Evolutionary conservation across 2,113 vertebrate species (phyloP), one percentile per base, ranked within the genome.

Genomic region (Siniperca knerii): DNA sequence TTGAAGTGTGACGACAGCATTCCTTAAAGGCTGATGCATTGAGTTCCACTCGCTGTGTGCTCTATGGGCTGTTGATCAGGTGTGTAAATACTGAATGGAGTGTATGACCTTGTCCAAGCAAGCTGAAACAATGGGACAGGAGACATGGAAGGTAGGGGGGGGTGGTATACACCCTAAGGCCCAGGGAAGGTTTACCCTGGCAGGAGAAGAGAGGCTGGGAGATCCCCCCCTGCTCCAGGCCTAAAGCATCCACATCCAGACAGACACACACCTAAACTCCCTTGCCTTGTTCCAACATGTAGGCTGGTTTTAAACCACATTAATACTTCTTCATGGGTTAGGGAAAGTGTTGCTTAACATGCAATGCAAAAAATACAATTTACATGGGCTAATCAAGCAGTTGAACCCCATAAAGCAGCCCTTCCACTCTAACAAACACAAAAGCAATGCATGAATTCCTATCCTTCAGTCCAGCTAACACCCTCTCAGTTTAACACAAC

Each of bases 121-220:
- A 75, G 75, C 79, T 81, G 64, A 57, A 85, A 92, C 89, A 90
- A 89, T 67, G 71, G 57, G 52, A 79, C 52, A 80, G 65, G 57
- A 82, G 73, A 76, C 70, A 77, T 74, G 61, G 83, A 72, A 62
- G 57, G 71, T 29, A 25, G 68, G 48, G 48, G 61, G n/a, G 23
- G 16, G 66, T 6, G 11, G 61, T 67, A 37, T 57, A 82, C n/a
- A 2, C 83, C 84, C 69, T 84, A 5, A 87, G 58, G 86, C 72
- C 82, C 69, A 79, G 80, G 81, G 75, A 88, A 86, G 74, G 83
- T 92, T 94, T 89, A 91, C 71, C 72, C 90, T 89, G 87, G 91
- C 86, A 84, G 83, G 85, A 87, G 89, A 90, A 82, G 83, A 91
- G 86, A 89, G 83, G 64, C 67, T 82, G 77, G 81, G 79, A 86